Base-by-base conservation (phyloP, 2,113 vertebrate species). In the Triplophysa dalaica region DNA sequence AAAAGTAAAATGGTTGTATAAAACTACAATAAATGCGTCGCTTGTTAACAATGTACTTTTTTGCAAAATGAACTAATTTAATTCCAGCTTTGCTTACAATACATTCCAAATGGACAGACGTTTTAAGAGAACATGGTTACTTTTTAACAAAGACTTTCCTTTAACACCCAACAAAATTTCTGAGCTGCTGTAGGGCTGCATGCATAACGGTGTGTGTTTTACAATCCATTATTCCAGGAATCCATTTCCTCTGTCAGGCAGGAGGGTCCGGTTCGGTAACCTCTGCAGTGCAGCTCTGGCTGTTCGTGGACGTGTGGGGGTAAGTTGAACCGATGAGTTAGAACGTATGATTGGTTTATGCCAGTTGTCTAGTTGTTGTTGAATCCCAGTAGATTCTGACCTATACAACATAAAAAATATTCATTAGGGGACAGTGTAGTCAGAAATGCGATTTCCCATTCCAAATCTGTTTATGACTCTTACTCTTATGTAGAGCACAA, bases 211-310 rank as follows among this genome's bases (percentile, higher is more conserved):
- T 48, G 26, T 61, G 43, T 43, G 58, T 14, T 24, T 48, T 41
- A 75, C 38, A 65, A 19, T 29, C 8, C 16, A 54, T 91, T 83
- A 90, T 52, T 89, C 78, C 76, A 83, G 79, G 8, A 86, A 83
- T 48, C 80, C 84, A 83, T 82, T 86, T 84, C 86, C 88, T 81
- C 87, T 60, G 81, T 73, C 56, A 83, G 87, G 69, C 24, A 86
- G 84, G 63, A 88, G 82, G 8, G 48, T 9, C 19, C 82, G 81
- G 66, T 88, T 86, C 41, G 90, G 88, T 26, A 89, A 81, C n/a
- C 90, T 89, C 86, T 89, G 92, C 7, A 94, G 85, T 21, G 80
- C 50, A 2, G 92, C 89, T 24, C 63, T 85, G 68, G 92, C 85
- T 21, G 91, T 90, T 83, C 90, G 87, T 52, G 90, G 89, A 22